These are phyloP conservation scores for Alosa sapidissima DNA, from an alignment of 2,797 vertebrate species.

Conservation along the genomic window DNA sequence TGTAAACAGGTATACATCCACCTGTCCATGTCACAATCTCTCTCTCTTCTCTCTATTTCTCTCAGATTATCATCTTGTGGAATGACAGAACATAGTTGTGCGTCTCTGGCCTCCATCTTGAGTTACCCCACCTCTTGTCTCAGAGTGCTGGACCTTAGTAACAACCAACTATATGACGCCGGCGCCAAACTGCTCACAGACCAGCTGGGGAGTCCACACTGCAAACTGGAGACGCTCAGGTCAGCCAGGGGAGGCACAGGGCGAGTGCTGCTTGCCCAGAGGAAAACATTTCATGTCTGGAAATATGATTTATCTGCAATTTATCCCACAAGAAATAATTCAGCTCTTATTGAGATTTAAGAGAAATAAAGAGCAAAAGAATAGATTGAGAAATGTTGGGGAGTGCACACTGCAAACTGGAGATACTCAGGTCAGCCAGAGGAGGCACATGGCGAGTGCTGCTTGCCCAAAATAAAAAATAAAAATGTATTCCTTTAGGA, in stretches of 20 bases:
- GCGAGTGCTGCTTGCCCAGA: neutral
- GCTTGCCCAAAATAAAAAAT: too few relatives aligned
- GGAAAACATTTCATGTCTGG: too few relatives aligned
- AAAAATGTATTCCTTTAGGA: too few relatives aligned
- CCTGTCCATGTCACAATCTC: neutral
- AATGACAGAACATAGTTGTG: fast-evolving
- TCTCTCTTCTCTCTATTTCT: neutral
- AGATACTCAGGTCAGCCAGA: too few relatives aligned
- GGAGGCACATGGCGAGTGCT: too few relatives aligned
- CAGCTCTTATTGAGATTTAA: too few relatives aligned
- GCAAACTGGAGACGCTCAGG: constrained; percentile 26
- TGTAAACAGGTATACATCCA: neutral
- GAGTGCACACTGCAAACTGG: constrained; percentile 34
- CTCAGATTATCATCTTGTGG: constrained; percentile 24
- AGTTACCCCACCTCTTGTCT: constrained; percentile 24
- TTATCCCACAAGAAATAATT: too few relatives aligned
- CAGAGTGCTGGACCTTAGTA: constrained; percentile 32
- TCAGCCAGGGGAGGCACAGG: constrained; percentile 14
- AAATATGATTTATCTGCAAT: too few relatives aligned
- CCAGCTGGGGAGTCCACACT: neutral
- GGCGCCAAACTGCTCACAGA: neutral
- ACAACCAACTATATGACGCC: fast-evolving
- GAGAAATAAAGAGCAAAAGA: too few relatives aligned
- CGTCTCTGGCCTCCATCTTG: neutral
- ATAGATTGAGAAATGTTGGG: neutral